Conservation (phyloP, 2,888 invertebrate species). For the Hemithea aestivaria region DNA sequence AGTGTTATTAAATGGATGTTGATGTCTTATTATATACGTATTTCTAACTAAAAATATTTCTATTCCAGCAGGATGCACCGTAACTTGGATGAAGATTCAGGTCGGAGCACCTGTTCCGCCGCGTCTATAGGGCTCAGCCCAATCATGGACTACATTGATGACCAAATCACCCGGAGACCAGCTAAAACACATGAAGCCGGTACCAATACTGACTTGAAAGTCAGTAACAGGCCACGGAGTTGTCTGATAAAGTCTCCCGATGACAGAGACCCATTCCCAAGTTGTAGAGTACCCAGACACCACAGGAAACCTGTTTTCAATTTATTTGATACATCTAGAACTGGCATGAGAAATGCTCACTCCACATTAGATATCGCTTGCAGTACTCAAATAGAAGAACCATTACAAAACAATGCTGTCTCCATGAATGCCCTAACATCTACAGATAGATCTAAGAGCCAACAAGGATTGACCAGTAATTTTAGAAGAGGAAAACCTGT, state of each 20-base stretch:
- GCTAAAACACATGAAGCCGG: conserved; percentile 58
- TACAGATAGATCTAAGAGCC: conserved; percentile 37
- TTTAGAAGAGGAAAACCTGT: conserved; percentile 81
- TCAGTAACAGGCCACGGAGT: conserved; percentile 61
- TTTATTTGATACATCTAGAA: conserved; percentile 56
- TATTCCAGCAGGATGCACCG: conserved; percentile 46
- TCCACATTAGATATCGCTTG: conserved; percentile 68
- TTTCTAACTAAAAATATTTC: not conserved
- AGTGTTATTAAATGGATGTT: too few relatives aligned
- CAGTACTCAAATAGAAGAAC: conserved; percentile 66
- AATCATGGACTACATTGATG: conserved; percentile 46
- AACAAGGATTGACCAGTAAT: conserved; percentile 37
- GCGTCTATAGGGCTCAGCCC: conserved; percentile 62
- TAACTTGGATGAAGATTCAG: conserved; percentile 70
- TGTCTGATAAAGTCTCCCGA: conserved; percentile 69
- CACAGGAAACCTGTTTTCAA: conserved; percentile 58
- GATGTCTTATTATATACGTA: too few relatives aligned
- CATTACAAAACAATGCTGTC: conserved; percentile 48
- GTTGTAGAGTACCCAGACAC: conserved; percentile 49
- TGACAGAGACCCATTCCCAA: conserved; percentile 71
- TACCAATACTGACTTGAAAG: conserved; percentile 75
- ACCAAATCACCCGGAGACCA: conserved; percentile 35
- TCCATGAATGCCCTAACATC: conserved; percentile 51
- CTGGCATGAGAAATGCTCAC: conserved; percentile 67
- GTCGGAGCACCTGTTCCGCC: conserved; percentile 71